Conservation (phyloP, 1,140 invertebrate genomes). For the Telenomus remus region DNA sequence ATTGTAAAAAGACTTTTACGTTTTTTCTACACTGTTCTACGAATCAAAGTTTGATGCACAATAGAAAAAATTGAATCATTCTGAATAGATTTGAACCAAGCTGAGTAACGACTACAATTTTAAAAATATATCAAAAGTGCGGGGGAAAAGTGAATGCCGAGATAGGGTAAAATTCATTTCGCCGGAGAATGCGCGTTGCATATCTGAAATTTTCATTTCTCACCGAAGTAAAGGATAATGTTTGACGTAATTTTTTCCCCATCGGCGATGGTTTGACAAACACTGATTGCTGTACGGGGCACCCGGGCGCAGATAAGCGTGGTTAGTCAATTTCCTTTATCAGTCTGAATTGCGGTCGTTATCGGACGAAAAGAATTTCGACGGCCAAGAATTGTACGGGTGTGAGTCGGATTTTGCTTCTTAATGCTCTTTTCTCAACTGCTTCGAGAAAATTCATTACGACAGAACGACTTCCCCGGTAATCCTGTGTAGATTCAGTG, state of each 20-base stretch:
- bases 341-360: conserved; percentile 66
- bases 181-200: neutral
- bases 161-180: neutral
- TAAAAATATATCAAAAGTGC: no score
- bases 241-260: conserved; percentile 23
- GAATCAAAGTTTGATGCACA: no score
- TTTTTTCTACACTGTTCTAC: no score
- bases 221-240: neutral
- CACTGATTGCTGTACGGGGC: conserved; percentile 54
- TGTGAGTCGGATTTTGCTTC: conserved; percentile 49
- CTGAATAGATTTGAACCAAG: no score
- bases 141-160: no score
- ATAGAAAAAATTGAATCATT: no score
- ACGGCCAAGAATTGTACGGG: conserved; percentile 43
- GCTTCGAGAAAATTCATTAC: conserved; percentile 56
- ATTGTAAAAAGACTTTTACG: no score
- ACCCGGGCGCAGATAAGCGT: conserved; percentile 48
- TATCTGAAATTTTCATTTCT: conserved; percentile 10
- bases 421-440: conserved; percentile 53
- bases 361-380: conserved; percentile 61
- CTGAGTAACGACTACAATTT: no score
- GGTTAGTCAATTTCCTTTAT: conserved; percentile 66
- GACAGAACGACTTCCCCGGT: conserved; percentile 35
- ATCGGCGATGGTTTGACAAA: conserved; percentile 60
- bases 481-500: conserved; percentile 34